Conservation (phyloP, 1,140 invertebrate genomes). For the Leptinotarsa lineolata region DNA sequence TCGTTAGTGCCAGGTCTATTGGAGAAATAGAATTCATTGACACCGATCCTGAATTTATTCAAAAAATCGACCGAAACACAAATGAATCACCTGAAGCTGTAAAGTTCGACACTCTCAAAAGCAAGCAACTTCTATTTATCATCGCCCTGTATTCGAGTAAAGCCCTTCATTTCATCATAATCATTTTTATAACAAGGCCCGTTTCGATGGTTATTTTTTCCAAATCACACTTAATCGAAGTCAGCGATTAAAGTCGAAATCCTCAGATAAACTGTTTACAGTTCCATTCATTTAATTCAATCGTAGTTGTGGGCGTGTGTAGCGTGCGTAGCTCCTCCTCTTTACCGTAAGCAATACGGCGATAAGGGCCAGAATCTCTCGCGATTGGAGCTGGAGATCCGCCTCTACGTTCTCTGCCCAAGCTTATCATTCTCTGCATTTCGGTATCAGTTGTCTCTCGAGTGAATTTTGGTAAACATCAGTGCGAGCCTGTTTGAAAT, state of each 20-base stretch:
- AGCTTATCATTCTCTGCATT: conserved; percentile 44
- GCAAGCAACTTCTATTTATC: background rate
- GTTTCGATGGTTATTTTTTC: conserved; percentile 5
- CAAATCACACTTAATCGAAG: conserved; percentile 23
- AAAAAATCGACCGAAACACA: no score
- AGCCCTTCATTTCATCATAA: conserved; percentile 1
- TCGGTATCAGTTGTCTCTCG: conserved; percentile 47
- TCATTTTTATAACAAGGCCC: background rate
- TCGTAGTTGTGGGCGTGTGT: conserved; percentile 40
- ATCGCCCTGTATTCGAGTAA: background rate
- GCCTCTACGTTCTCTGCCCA: conserved; percentile 34
- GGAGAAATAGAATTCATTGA: no score
- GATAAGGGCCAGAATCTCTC: conserved; percentile 35
- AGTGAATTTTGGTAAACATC: conserved; percentile 40
- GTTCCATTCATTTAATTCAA: conserved; percentile 53
- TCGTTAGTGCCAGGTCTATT: no score
- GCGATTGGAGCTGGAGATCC: conserved; percentile 10
- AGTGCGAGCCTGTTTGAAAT: background rate
- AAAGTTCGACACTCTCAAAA: background rate
- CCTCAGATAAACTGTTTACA: conserved; percentile 45
- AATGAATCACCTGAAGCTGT: no score
- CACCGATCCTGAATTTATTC: no score
- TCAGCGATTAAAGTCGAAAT: conserved; percentile 25
- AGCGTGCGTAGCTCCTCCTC: conserved; percentile 23
- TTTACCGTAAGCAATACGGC: conserved; percentile 24